Percentiles rank a stretch among this genome's conserved stretches.
phyloP scores from a whole-genome alignment of 2,797 vertebrate genomes.

The Anguilla pacifica region DNA sequence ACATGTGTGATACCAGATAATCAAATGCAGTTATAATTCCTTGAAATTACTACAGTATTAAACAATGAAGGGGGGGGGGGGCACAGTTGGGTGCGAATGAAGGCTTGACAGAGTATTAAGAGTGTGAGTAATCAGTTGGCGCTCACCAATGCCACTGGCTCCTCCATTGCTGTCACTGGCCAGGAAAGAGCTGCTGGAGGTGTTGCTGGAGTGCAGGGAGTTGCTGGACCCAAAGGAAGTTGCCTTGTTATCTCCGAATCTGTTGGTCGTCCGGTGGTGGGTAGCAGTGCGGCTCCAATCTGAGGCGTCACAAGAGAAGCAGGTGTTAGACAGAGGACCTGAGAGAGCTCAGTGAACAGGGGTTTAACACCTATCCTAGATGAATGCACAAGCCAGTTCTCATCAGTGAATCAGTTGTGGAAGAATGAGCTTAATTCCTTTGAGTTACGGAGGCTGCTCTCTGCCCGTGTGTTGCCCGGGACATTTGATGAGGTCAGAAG shows the following conservation, averaged over 20 bases:
- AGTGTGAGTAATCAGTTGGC: background rate
- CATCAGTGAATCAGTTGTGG: background rate
- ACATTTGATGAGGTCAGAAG: background rate
- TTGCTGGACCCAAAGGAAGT: constrained; percentile 76
- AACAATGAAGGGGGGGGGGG: background rate
- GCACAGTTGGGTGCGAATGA: background rate
- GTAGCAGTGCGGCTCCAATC: constrained; percentile 95
- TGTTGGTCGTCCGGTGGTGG: constrained; percentile 78
- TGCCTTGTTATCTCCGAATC: constrained; percentile 72
- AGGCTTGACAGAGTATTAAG: background rate
- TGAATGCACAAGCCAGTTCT: background rate
- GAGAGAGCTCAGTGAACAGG: background rate
- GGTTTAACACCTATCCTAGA: background rate
- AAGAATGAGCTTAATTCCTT: background rate
- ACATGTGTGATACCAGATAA: background rate
- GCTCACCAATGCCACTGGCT: constrained; percentile 66
- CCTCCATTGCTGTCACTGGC: constrained; percentile 76
- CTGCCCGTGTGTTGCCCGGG: background rate
- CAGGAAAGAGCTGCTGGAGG: constrained; percentile 78
- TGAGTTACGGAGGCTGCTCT: background rate
- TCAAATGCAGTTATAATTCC: background rate
- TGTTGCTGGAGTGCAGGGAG: constrained; percentile 73
- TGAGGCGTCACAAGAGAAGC: constrained; percentile 49
- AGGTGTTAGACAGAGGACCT: background rate
- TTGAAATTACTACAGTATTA: background rate